phyloP scores from a whole-genome alignment of 35 echinoderm and acorn worm genomes.

The Lytechinus variegatus region DNA sequence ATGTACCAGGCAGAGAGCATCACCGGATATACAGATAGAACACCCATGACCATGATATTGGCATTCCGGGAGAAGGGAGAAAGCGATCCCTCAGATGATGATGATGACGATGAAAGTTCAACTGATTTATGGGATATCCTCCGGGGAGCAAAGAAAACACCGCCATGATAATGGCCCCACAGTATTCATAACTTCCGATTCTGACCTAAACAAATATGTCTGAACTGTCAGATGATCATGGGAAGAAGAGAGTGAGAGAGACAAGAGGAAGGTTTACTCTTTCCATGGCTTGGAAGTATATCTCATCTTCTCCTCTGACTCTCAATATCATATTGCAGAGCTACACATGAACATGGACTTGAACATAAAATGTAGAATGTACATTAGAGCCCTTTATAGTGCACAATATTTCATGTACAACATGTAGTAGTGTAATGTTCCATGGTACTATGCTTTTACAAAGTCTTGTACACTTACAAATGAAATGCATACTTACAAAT shows the following conservation, averaged over 20 bases:
- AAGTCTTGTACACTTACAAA: neutral
- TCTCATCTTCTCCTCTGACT: neutral
- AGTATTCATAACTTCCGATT: constrained; percentile 40
- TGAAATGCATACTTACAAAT: neutral
- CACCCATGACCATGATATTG: neutral
- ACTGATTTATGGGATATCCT: constrained; percentile 18
- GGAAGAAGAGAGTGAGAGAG: neutral
- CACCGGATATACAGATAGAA: neutral
- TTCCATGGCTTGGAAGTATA: neutral
- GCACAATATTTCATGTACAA: neutral
- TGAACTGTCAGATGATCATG: constrained; percentile 2
- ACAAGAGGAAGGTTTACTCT: neutral
- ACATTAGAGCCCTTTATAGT: neutral
- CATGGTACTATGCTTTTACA: no score
- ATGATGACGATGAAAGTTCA: neutral
- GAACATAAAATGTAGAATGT: neutral
- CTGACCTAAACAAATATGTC: constrained; percentile 21
- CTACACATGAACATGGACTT: neutral
- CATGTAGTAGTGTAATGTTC: no score
- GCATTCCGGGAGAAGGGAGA: constrained; percentile 6
- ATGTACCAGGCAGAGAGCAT: neutral
- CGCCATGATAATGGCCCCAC: constrained; percentile 17
- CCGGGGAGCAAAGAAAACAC: constrained; percentile 22
- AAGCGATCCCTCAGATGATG: neutral
- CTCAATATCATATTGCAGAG: neutral